These are phyloP conservation scores for Odontesthes bonariensis DNA, from an alignment of 2,113 vertebrate species.

Conservation along the genomic window DNA sequence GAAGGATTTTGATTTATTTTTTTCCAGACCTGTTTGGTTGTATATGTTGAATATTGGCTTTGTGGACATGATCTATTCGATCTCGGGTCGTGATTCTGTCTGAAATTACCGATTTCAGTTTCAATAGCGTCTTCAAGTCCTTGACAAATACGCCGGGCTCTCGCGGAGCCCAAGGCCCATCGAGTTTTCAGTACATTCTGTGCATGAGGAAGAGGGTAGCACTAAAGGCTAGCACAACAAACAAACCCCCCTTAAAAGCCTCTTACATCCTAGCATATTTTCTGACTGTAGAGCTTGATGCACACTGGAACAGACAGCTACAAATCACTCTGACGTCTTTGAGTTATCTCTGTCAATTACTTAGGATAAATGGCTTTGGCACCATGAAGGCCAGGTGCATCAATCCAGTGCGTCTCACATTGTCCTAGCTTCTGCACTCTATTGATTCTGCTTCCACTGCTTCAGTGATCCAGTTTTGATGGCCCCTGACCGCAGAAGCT, in stretches of 20 bases:
- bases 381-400: constrained; percentile 73
- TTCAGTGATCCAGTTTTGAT: constrained; percentile 67
- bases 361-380: constrained; percentile 67
- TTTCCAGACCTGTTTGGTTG: neutral
- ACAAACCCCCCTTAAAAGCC: constrained; percentile 18
- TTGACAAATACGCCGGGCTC: neutral
- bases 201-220: constrained; percentile 29
- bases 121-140: constrained; percentile 15
- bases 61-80: neutral
- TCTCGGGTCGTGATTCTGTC: neutral
- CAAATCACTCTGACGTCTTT: constrained; percentile 63
- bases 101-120: constrained; percentile 17
- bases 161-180: neutral
- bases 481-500: constrained; percentile 70
- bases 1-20: neutral
- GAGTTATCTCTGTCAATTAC: constrained; percentile 80
- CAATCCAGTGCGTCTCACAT: constrained; percentile 57
- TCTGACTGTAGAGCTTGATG: constrained; percentile 31
- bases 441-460: constrained; percentile 71
- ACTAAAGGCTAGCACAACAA: constrained; percentile 22
- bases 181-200: constrained; percentile 28
- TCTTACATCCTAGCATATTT: constrained; percentile 50
- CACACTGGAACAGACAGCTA: constrained; percentile 54
- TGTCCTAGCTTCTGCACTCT: constrained; percentile 54
- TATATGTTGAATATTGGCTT: neutral